Evolutionary conservation across 2,888 invertebrate species (phyloP).

Genomic region (Eupithecia abbreviata): DNA sequence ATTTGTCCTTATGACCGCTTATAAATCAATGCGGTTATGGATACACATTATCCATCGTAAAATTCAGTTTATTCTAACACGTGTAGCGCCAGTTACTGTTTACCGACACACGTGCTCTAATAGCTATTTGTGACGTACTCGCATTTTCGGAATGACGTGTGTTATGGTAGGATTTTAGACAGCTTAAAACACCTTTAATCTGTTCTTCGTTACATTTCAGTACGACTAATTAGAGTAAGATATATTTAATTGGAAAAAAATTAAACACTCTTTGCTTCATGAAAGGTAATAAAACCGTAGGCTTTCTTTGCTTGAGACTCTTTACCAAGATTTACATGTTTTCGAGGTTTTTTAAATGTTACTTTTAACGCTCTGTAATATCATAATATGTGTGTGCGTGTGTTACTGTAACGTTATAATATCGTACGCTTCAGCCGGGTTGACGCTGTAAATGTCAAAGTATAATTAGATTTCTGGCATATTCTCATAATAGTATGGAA

Average conservation of each 20-base stretch:
- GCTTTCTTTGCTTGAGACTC: not conserved
- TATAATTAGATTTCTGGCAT: conserved; percentile 21
- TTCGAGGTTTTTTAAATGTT: not conserved
- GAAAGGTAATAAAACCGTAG: not conserved
- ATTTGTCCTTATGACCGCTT: not conserved
- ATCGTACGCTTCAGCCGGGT: conserved; percentile 11
- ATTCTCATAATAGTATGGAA: conserved; percentile 10
- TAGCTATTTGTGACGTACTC: conserved; percentile 3
- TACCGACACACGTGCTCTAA: conserved; percentile 15
- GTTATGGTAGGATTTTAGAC: not conserved
- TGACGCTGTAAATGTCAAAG: conserved; percentile 19
- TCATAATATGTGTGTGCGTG: not conserved
- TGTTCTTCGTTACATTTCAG: not conserved
- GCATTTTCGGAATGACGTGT: not conserved
- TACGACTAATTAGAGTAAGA: not conserved
- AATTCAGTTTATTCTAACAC: conserved; percentile 23
- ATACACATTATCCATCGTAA: conserved; percentile 14
- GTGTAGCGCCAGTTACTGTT: conserved; percentile 13
- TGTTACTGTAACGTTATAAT: too few relatives aligned
- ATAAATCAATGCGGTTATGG: not conserved
- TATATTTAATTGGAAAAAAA: too few relatives aligned
- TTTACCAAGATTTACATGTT: not conserved
- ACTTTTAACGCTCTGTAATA: not conserved
- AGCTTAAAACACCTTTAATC: not conserved
- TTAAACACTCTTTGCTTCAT: not conserved